Percentiles rank a stretch among this genome's conserved stretches.
Evolutionary conservation across 2,113 vertebrate species (phyloP).

Genomic region (Ameiurus melas): DNA sequence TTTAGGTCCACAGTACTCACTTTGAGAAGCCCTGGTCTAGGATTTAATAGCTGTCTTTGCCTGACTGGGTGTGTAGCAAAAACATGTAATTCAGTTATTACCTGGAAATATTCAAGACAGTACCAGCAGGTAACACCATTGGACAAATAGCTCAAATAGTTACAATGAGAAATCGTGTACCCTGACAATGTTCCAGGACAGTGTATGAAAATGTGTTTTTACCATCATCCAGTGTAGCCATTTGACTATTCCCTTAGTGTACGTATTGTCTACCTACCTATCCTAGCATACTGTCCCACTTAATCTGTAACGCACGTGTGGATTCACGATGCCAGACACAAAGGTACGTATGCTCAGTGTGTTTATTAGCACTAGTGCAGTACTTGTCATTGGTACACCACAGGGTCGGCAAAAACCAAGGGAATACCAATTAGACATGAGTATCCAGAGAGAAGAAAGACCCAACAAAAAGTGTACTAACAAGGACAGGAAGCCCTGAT

Average conservation of each 20-base stretch:
- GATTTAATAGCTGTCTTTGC: neutral
- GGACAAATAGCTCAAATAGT: neutral
- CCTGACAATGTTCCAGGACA: neutral
- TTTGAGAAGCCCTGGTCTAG: neutral
- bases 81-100: neutral
- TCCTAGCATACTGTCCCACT: neutral
- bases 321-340: neutral
- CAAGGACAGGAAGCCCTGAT: neutral
- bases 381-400: neutral
- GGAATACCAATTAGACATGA: neutral
- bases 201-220: neutral
- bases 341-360: neutral
- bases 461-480: too few relatives aligned
- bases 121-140: neutral
- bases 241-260: neutral
- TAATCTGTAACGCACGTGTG: neutral
- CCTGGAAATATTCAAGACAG: neutral
- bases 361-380: neutral
- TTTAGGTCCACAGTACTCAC: neutral
- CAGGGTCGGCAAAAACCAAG: neutral
- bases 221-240: neutral
- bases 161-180: neutral
- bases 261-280: neutral
- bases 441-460: too few relatives aligned
- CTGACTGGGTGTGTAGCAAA: neutral